Evolutionary conservation across 2,888 invertebrate genomes (phyloP).

Genomic region (Ptilodon capucinus): DNA sequence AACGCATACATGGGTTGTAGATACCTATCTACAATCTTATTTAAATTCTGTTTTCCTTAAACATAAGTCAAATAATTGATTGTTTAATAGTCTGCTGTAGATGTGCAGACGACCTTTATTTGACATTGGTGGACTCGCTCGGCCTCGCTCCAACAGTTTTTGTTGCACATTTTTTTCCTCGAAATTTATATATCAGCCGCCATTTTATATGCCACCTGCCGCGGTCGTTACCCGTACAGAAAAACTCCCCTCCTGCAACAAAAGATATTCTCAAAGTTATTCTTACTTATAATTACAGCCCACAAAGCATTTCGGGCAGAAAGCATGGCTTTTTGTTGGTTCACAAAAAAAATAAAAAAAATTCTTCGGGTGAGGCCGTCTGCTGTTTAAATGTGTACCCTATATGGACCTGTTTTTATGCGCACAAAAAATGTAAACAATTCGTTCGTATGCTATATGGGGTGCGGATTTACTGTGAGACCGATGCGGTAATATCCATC

Average conservation of each 20-base stretch:
- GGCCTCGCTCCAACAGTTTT: conserved; percentile 59
- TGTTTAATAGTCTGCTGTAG: conserved; percentile 12
- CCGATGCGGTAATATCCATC: conserved; percentile 37
- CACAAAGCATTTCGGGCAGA: conserved; percentile 70
- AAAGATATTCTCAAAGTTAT: conserved; percentile 78
- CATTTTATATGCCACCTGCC: conserved; percentile 78
- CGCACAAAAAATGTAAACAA: conserved; percentile 73
- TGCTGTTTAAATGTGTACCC: conserved; percentile 48
- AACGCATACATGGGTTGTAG: no score
- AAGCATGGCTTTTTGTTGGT: conserved; percentile 59
- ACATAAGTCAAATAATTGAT: conserved; percentile 15
- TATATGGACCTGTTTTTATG: conserved; percentile 54
- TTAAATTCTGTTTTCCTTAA: conserved; percentile 19
- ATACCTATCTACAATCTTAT: no score
- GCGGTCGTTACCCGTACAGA: conserved; percentile 76
- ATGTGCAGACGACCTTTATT: conserved; percentile 65
- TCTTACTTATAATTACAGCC: conserved; percentile 76
- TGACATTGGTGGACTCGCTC: conserved; percentile 63
- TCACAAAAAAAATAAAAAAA: conserved; percentile 62
- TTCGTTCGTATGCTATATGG: conserved; percentile 39
- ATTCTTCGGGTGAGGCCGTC: conserved; percentile 62
- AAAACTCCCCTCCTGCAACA: conserved; percentile 74
- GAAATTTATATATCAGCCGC: conserved; percentile 66
- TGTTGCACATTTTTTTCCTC: conserved; percentile 66
- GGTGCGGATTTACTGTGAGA: conserved; percentile 31